These are phyloP conservation scores for Gephyroberyx darwinii DNA, from an alignment of 2,797 vertebrate genomes.

Conservation along the genomic window DNA sequence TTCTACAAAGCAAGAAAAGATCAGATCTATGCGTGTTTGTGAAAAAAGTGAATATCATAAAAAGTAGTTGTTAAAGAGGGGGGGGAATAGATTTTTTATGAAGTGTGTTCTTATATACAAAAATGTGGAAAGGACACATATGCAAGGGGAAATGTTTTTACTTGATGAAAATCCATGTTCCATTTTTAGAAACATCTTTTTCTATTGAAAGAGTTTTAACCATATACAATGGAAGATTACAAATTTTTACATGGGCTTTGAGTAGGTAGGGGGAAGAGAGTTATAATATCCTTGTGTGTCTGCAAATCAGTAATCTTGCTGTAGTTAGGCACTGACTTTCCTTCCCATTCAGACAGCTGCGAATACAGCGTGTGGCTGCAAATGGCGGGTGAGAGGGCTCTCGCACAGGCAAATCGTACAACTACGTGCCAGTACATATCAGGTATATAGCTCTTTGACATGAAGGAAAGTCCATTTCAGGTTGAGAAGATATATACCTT, in stretches of 20 bases:
- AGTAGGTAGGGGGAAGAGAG: slow-evolving; percentile 63
- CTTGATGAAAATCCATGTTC: slow-evolving; percentile 77
- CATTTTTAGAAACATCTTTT: slow-evolving; percentile 78
- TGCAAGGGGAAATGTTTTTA: slow-evolving; percentile 72
- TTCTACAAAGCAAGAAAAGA: slow-evolving; percentile 35
- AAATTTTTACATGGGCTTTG: slow-evolving; percentile 72
- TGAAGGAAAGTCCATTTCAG: slow-evolving; percentile 54
- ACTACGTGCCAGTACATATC: slow-evolving; percentile 43
- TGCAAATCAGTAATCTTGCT: slow-evolving; percentile 66
- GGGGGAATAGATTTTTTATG: slow-evolving; percentile 63
- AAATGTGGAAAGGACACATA: slow-evolving; percentile 66
- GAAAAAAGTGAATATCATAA: slow-evolving; percentile 63
- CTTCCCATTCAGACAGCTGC: slow-evolving; percentile 56
- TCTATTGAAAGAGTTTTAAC: slow-evolving; percentile 77
- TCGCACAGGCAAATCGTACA: slow-evolving; percentile 40
- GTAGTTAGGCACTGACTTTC: slow-evolving; percentile 66
- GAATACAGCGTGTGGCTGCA: slow-evolving; percentile 48
- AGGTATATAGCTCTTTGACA: slow-evolving; percentile 53
- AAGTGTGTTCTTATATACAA: slow-evolving; percentile 74
- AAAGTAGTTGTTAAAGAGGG: slow-evolving; percentile 61
- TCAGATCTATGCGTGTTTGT: slow-evolving; percentile 62
- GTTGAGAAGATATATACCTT: slow-evolving; percentile 58
- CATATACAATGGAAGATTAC: slow-evolving; percentile 63
- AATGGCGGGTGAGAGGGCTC: slow-evolving; percentile 45
- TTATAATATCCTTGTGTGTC: slow-evolving; percentile 68